phyloP scores from a whole-genome alignment of 2,888 invertebrate genomes.

The Calameuta idolon region DNA sequence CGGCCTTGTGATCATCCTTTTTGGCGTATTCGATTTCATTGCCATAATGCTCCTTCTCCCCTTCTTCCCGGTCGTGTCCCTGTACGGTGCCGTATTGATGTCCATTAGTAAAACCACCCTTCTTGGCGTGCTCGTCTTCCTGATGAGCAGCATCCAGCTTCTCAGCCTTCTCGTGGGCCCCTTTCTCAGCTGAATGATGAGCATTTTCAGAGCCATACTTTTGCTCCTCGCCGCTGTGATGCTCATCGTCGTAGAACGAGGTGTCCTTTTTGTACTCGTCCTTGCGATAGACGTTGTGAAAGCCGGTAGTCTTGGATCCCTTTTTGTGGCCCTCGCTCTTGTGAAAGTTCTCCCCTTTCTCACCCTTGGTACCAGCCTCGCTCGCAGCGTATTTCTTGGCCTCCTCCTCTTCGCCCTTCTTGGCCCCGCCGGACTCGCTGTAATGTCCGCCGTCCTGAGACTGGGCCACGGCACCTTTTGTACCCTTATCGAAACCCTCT shows the following conservation, averaged over 20 bases:
- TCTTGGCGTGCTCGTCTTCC: slow-evolving; percentile 68
- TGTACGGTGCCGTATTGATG: slow-evolving; percentile 69
- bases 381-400: slow-evolving; percentile 65
- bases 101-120: slow-evolving; percentile 70
- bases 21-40: slow-evolving; percentile 60
- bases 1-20: slow-evolving; percentile 48
- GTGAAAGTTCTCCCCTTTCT: slow-evolving; percentile 66
- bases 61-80: slow-evolving; percentile 68
- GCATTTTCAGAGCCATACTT: slow-evolving; percentile 69
- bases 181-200: slow-evolving; percentile 67
- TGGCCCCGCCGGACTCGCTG: slow-evolving; percentile 63
- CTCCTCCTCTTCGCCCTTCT: slow-evolving; percentile 57
- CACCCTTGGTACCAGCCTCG: slow-evolving; percentile 65
- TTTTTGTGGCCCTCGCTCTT: slow-evolving; percentile 70
- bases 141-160: slow-evolving; percentile 65
- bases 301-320: slow-evolving; percentile 72
- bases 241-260: slow-evolving; percentile 71
- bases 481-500: slow-evolving; percentile 50
- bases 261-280: slow-evolving; percentile 74
- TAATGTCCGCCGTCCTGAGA: slow-evolving; percentile 46
- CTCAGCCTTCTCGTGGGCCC: slow-evolving; percentile 63
- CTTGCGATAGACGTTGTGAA: slow-evolving; percentile 72
- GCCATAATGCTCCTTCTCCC: slow-evolving; percentile 57
- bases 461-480: slow-evolving; percentile 45
- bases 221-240: slow-evolving; percentile 69